A percentile compares a stretch with the other conserved stretches of the same genome.
Evolutionary conservation across 2,113 vertebrate genomes (phyloP).

Genomic region (Emydura subglobosa): DNA sequence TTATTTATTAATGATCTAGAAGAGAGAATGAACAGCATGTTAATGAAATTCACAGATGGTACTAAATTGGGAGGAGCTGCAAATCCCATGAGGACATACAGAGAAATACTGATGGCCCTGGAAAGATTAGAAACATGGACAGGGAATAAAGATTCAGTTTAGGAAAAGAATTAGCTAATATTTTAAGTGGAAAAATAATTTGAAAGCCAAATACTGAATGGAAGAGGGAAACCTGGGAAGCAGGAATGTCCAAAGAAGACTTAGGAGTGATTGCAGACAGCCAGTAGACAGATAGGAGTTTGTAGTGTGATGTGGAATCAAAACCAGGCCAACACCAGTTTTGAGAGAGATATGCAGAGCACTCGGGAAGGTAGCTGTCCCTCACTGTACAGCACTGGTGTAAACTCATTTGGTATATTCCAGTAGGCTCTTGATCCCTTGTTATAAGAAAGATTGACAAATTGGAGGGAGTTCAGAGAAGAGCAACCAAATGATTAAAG

Average conservation of each 20-base stretch:
- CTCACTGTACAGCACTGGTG: not conserved
- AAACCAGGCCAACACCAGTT: not conserved
- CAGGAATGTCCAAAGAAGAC: not conserved
- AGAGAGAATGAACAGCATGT: not conserved
- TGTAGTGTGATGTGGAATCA: not conserved
- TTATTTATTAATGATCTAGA: conserved; percentile 28
- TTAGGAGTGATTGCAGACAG: not conserved
- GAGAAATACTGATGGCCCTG: not conserved
- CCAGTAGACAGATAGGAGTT: not conserved
- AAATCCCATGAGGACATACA: conserved; percentile 5
- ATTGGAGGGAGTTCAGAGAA: conserved; percentile 14
- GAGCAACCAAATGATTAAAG: conserved; percentile 18
- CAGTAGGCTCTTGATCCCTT: not conserved
- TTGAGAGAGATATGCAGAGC: not conserved
- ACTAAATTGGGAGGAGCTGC: not conserved
- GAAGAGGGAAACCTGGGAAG: not conserved
- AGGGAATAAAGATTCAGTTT: not conserved
- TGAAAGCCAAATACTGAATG: not conserved
- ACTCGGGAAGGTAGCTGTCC: not conserved
- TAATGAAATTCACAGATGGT: not conserved
- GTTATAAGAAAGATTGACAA: not conserved
- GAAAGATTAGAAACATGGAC: not conserved
- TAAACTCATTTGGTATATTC: not conserved
- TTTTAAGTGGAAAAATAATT: not conserved
- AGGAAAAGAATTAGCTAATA: not conserved